A percentile compares a stretch with the other conserved stretches of the same genome.
These are phyloP conservation scores for Dicranocentrus wangi DNA, from an alignment of 2,888 invertebrate species.

Conservation along the genomic window DNA sequence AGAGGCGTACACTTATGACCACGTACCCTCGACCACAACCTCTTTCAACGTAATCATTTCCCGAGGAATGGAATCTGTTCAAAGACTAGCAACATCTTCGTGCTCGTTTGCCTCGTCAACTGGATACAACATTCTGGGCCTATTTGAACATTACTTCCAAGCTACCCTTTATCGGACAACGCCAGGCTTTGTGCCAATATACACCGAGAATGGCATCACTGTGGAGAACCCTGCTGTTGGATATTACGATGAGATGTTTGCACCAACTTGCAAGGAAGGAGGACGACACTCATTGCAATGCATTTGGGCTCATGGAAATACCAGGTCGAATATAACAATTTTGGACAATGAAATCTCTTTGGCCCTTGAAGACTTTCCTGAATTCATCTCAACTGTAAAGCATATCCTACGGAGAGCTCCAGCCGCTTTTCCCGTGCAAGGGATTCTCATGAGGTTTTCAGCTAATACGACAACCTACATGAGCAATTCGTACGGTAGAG, in stretches of 20 bases:
- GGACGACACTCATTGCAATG: neutral
- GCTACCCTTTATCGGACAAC: conserved; percentile 27
- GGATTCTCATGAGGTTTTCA: too few relatives aligned
- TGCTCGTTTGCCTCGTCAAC: neutral
- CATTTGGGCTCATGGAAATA: conserved; percentile 45
- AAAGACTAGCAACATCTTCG: neutral
- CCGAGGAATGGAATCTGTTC: conserved; percentile 19
- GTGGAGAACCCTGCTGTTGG: conserved; percentile 53
- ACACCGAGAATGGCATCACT: conserved; percentile 15
- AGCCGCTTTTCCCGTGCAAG: too few relatives aligned
- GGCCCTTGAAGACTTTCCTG: too few relatives aligned
- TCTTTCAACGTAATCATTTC: neutral
- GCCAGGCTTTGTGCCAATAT: conserved; percentile 42
- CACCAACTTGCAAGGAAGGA: neutral
- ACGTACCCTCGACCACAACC: neutral
- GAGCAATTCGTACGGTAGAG: too few relatives aligned
- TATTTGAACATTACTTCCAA: conserved; percentile 28
- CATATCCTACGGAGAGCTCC: too few relatives aligned
- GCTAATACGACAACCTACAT: too few relatives aligned
- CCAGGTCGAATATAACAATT: too few relatives aligned
- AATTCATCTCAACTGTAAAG: too few relatives aligned
- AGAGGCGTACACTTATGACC: conserved; percentile 2
- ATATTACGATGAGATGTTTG: conserved; percentile 33
- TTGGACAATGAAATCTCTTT: too few relatives aligned
- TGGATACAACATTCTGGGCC: neutral